Evolutionary conservation across 2,797 vertebrate genomes (phyloP), one percentile per base, ranked within the genome.

Genomic region (Centroberyx gerrardi): DNA sequence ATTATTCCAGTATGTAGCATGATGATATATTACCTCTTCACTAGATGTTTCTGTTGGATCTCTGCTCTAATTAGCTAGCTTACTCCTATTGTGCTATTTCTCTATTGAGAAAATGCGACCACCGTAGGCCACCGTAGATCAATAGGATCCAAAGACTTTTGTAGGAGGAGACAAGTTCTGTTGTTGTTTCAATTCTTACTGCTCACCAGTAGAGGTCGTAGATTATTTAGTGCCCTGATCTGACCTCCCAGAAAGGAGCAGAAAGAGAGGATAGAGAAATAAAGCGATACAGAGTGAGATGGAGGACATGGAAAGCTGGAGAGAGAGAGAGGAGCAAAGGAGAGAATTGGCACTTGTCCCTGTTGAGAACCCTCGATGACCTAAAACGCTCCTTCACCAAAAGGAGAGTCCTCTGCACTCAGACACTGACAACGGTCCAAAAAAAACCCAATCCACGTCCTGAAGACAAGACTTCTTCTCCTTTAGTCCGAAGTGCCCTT

Each of bases 321-420:
- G 38, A 33, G 44, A 65, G 62, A 38, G 15, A 28, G 33, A n/a
- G 8, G 29, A 46, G 18, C 36, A 36, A 5, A 22, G 27, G 51
- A 31, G 13, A 83, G 44, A 65, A 56, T n/a, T 22, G 8, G 27
- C n/a, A 36, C 59, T 79, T 36, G 46, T 70, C 42, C 65, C 51
- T 42, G 51, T 48, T 17, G 67, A 72, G 65, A 59, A 49, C 46
- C 44, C 61, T 48, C 54, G 22, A 51, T 44, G 53, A 72, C 52
- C 78, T 70, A 15, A 70, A 66, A 68, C 6, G 42, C 51, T 68
- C 59, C 54, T 64, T 64, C 46, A 44, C 40, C 10, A n/a, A 17
- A 44, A 55, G 49, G 22, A 55, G 71, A 65, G 60, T 59, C 60
- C 62, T 56, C 44, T n/a, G 40, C 52, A 53, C 56, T 27, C 42